Base-by-base conservation (phyloP, 2,888 invertebrate species). In the Drosophila rubida region DNA sequence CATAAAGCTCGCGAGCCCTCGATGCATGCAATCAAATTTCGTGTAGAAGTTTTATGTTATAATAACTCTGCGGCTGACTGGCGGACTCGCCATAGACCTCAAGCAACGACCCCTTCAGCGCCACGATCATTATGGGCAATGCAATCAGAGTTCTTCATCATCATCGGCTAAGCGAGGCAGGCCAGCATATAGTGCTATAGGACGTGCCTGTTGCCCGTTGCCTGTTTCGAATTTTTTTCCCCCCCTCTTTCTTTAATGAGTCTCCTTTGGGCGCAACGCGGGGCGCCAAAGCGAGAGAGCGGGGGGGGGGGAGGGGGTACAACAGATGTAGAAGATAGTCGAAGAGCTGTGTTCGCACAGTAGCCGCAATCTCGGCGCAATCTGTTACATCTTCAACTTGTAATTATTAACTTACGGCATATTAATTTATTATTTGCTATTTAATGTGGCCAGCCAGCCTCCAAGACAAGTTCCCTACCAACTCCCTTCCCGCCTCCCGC, bases 351-450 rank as follows among this genome's bases (percentile, higher is more conserved):
- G 57, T 54, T 60, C 59, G 59, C 70, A 77, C 88, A 82, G 80
- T 86, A 86, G 86, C 88, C 67, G 46, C 80, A 75, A 80, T 73
- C 72, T 69, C 78, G 78, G 66, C 69, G 70, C 75, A 81, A 85
- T 81, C 82, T 85, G 78, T 77, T 71, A 71, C 81, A 68, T 70
- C 71, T 67, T 63, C 80, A 85, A 60, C 80, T 88, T 80, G 74
- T 87, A 85, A 87, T 85, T 88, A 88, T 86, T 84, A 80, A 87
- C 81, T 88, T 84, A 86, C 74, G 77, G 87, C 88, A 84, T 83
- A 86, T 84, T 84, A 78, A 88, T 85, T 85, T 87, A 85, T 85
- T 87, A 80, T 87, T 85, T 85, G 78, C 80, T 83, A 86, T 86
- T 87, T 82, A 82, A 82, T 82, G 82, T 79, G 74, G 77, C 87